Base-by-base conservation (phyloP, 2,888 invertebrate species). In the Drosophila gaucha region DNA sequence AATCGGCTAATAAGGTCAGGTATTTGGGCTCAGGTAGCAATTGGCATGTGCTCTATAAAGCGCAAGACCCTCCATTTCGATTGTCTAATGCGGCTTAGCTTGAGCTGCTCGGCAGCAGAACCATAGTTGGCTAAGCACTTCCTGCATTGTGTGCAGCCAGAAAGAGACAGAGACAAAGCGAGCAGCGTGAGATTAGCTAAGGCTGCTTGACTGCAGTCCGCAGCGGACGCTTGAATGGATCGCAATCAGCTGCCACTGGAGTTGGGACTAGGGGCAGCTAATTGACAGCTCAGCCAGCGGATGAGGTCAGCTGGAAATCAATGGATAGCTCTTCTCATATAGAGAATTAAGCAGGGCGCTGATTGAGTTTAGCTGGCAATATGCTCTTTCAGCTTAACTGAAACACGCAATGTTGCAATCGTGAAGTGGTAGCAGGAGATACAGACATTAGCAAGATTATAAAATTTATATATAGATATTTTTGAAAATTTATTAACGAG, bases 1-100 rank as follows among this genome's bases (percentile, higher is more conserved):
- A 74, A 74, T 65, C 74, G 65, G 74, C 76, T 76, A 73, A 76
- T 69, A 76, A 66, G 66, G 75, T 76, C 63, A 72, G 51, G 10
- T 30, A 20, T 18, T 20, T 22, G 26, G 20, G 33, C 41, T 52
- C 55, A 67, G 67, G 69, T 69, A 69, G 60, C 52, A 30, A 30
- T 51, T 36, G 49, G 49, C 36, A 31, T 46, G 31, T 31, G 46
- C 31, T 47, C 31, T 47, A 22, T 47, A 31, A 31, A 9, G 22
- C 24, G n/a, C 22, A 31, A 31, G 46, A 22, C 10, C 33, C 49
- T 49, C 72, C 76, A 63, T 57, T 49, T 72, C 51, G 52, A 52
- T 69, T 73, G 77, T 47, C 59, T 63, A 60, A 60, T 68, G 57
- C 51, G 56, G 54, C 56, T 73, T 58, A 67, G 54, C 56, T 73